Base-by-base conservation (phyloP, 1,140 invertebrate species). In the Contarinia nasturtii region DNA sequence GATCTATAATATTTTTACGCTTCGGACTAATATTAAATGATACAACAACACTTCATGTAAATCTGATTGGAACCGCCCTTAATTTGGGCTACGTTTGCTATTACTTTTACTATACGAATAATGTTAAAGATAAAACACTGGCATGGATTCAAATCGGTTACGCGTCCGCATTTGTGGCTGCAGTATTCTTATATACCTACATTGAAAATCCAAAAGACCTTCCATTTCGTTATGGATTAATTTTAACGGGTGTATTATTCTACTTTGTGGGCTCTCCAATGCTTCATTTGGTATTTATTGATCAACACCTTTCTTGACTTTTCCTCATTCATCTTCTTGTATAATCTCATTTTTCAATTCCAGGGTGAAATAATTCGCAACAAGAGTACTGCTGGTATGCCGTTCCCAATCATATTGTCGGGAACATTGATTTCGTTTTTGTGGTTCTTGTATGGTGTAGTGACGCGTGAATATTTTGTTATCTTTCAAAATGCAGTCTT, bases 361-460 rank as follows among this genome's bases (percentile, higher is more conserved):
- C 50, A 86, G 81, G 66, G 67, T 54, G 69, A 77, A 42, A 76
- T 88, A 36, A 76, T 89, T 45, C 68, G 63, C 54, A 83, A 78
- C 5, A 76, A 85, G 61, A 83, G 77, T 60, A 82, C 81, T 0
- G 80, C 78, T 46, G 73, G 75, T 40, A 72, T 90, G 65, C 86
- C 86, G 18, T 86, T 89, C 58, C 80, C 84, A 7, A 69, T 89
- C 18, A 87, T 88, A 52, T 65, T 86, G 37, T 7, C 37, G 17
- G 84, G 79, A 51, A 74, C 80, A 27, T 51, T 88, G 10, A 83
- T 88, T 10, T 72, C 77, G 22, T 73, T 73, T 38, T 70, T 79
- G 51, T 90, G 86, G 86, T 64, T 85, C 40, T 54, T 87, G 0
- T 89, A 89, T 60, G 86, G 83, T 10, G 67, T 84, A 46, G 78